Evolutionary conservation across 2,888 invertebrate genomes (phyloP).

Genomic region (Spicauda simplicius): DNA sequence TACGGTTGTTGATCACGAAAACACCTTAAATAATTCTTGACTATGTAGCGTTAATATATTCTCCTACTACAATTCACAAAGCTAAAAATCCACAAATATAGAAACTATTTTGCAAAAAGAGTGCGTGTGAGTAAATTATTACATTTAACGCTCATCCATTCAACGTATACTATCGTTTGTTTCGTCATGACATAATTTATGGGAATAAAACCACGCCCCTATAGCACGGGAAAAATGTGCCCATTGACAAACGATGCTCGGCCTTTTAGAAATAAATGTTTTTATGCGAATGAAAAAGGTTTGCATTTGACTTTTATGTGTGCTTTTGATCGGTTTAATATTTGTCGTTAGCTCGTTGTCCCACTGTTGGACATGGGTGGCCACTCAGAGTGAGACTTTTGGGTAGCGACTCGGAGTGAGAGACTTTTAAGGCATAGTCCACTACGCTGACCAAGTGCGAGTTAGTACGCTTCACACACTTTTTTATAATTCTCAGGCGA

Average conservation of each 20-base stretch:
- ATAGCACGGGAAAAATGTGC: constrained; percentile 51
- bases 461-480: too few relatives aligned
- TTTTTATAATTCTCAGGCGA: too few relatives aligned
- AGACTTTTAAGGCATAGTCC: too few relatives aligned
- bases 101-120: constrained; percentile 26
- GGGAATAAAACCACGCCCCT: constrained; percentile 65
- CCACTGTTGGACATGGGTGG: too few relatives aligned
- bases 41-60: too few relatives aligned
- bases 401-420: too few relatives aligned
- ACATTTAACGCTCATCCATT: constrained; percentile 50
- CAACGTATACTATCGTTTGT: constrained; percentile 51
- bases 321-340: constrained; percentile 17
- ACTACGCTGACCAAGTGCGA: too few relatives aligned
- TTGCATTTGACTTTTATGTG: constrained; percentile 37
- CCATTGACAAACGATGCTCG: constrained; percentile 49
- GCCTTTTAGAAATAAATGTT: constrained; percentile 35
- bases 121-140: constrained; percentile 33
- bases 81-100: not conserved
- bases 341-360: too few relatives aligned
- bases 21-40: too few relatives aligned
- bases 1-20: too few relatives aligned
- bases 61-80: not conserved
- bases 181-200: constrained; percentile 66
- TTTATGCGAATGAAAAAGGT: constrained; percentile 42
- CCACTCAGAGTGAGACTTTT: too few relatives aligned